Evolutionary conservation across 2,888 invertebrate genomes (phyloP).

Genomic region (Gymnocheta viridis): DNA sequence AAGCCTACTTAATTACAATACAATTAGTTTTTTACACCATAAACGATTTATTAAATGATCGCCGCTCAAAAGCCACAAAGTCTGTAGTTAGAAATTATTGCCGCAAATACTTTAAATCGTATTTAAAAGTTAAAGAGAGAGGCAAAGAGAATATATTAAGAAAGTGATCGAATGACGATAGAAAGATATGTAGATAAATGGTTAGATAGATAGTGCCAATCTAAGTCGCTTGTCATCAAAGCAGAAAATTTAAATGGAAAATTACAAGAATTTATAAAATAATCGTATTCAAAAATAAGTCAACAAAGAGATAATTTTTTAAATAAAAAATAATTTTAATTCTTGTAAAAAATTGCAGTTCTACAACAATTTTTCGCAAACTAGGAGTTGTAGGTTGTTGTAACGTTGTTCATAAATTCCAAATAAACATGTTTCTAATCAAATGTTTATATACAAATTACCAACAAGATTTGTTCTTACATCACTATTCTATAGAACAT

Average conservation of each 20-base stretch:
- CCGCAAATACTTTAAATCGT: conserved; percentile 26
- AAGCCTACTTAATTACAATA: conserved; percentile 41
- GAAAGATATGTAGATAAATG: too few species aligned
- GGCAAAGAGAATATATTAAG: not conserved
- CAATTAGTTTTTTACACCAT: conserved; percentile 50
- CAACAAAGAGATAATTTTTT: not conserved
- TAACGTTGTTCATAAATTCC: too few species aligned
- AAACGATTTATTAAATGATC: conserved; percentile 35
- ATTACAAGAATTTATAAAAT: conserved; percentile 29
- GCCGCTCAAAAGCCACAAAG: not conserved
- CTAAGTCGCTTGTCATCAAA: conserved; percentile 40
- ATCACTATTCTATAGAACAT: not conserved
- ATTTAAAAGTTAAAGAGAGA: not conserved
- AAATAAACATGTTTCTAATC: too few species aligned
- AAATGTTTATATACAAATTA: not conserved
- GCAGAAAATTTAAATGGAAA: conserved; percentile 19
- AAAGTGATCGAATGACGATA: not conserved
- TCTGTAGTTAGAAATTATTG: conserved; percentile 37
- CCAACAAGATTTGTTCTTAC: too few species aligned
- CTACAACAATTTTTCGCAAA: not conserved
- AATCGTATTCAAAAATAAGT: not conserved
- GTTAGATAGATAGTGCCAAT: conserved; percentile 7
- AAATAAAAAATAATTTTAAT: not conserved
- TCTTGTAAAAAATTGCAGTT: not conserved
- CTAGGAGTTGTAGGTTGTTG: too few species aligned